These are phyloP conservation scores for Cepphus grylle DNA, from an alignment of 2,113 vertebrate species.

Conservation along the genomic window DNA sequence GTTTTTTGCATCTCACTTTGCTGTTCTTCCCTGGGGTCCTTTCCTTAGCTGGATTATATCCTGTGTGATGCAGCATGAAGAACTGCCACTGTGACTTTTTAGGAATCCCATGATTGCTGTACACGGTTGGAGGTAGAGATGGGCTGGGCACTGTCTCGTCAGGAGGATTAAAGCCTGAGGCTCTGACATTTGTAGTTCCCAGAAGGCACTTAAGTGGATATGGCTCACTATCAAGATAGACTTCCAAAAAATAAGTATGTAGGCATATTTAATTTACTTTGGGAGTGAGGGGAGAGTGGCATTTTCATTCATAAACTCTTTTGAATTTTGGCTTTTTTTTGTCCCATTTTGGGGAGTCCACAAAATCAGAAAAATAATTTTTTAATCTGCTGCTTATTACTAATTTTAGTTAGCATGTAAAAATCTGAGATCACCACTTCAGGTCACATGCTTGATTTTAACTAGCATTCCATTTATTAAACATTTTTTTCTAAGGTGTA, in stretches of 20 bases:
- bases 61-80: not conserved
- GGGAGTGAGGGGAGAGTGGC: not conserved
- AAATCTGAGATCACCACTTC: not conserved
- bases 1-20: not conserved
- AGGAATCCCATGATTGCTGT: not conserved
- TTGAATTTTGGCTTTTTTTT: not conserved
- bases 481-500: not conserved
- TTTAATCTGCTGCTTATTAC: not conserved
- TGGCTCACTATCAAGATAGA: not conserved
- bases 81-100: not conserved
- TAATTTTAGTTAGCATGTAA: not conserved
- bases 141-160: not conserved
- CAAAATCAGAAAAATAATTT: not conserved
- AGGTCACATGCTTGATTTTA: not conserved
- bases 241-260: not conserved
- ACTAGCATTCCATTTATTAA: not conserved
- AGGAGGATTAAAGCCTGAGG: not conserved
- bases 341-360: not conserved
- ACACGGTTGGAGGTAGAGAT: not conserved
- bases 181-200: not conserved
- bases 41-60: not conserved
- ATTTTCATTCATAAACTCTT: not conserved
- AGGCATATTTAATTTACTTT: not conserved
- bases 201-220: not conserved
- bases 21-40: not conserved